These are phyloP conservation scores for Archilochus colubris DNA, from an alignment of 2,113 vertebrate species.

Conservation along the genomic window DNA sequence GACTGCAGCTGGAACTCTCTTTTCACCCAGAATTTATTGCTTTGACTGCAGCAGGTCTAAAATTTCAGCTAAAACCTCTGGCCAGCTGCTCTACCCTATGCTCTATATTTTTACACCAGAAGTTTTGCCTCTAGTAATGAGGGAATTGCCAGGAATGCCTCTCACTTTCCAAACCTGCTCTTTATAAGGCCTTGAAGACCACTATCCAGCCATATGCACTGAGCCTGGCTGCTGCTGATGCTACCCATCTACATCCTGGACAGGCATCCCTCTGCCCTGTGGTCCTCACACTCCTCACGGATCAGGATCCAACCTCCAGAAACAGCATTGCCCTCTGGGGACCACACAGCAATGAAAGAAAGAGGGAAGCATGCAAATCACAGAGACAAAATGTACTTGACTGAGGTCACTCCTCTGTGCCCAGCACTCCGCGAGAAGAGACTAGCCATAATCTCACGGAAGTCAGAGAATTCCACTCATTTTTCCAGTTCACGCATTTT, in stretches of 20 bases:
- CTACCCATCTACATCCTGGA: background rate
- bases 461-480: background rate
- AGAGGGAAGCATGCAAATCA: background rate
- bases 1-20: too few relatives aligned
- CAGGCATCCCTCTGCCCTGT: rapidly evolving
- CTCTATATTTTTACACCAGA: background rate
- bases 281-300: rapidly evolving
- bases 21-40: background rate
- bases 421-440: background rate
- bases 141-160: background rate
- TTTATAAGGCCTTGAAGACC: background rate
- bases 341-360: rapidly evolving
- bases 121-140: background rate
- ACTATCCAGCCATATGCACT: background rate
- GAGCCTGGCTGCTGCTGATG: background rate
- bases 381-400: conserved; percentile 16
- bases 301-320: rapidly evolving
- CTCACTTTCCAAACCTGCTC: background rate
- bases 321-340: background rate
- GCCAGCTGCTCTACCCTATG: rapidly evolving
- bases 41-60: background rate
- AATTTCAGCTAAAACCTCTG: background rate
- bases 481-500: background rate
- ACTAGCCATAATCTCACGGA: conserved; percentile 11
- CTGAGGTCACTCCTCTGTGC: background rate